These are phyloP conservation scores for Apocheima hispidaria DNA, from an alignment of 2,888 invertebrate species.

Conservation along the genomic window DNA sequence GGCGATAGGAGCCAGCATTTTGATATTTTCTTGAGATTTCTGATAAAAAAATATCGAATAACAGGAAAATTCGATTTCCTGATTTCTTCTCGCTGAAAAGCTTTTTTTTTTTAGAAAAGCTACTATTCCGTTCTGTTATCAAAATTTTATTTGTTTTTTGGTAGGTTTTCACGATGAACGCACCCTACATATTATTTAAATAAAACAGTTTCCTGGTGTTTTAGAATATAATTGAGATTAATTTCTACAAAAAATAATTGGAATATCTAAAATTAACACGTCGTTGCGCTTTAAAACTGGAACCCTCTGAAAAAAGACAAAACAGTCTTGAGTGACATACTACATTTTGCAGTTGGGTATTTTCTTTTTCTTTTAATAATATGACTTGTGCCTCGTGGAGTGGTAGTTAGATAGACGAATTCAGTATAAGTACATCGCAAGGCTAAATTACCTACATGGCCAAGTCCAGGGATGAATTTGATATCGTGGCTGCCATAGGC, in stretches of 20 bases:
- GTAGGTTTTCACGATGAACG: conserved; percentile 59
- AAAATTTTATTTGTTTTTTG: conserved; percentile 28
- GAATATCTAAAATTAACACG: conserved; percentile 23
- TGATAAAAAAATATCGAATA: conserved; percentile 43
- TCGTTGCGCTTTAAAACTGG: neutral
- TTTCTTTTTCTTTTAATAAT: too few species aligned
- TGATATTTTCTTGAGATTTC: conserved; percentile 48
- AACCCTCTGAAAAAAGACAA: conserved; percentile 28
- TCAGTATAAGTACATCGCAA: too few species aligned
- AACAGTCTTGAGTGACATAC: too few species aligned
- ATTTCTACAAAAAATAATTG: conserved; percentile 33
- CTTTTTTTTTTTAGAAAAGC: conserved; percentile 54
- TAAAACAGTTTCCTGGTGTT: conserved; percentile 44
- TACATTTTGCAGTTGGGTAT: too few species aligned
- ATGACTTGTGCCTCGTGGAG: too few species aligned
- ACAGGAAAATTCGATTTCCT: conserved; percentile 55
- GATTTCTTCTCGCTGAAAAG: conserved; percentile 45
- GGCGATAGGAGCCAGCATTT: conserved; percentile 75
- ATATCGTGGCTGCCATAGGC: too few species aligned
- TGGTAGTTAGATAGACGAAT: too few species aligned
- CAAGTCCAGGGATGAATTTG: too few species aligned
- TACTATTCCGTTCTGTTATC: conserved; percentile 62
- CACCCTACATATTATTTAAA: conserved; percentile 42
- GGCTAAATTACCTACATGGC: too few species aligned
- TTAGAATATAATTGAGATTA: conserved; percentile 37